phyloP scores from a whole-genome alignment of 2,113 vertebrate species.

The Rhineura floridana region DNA sequence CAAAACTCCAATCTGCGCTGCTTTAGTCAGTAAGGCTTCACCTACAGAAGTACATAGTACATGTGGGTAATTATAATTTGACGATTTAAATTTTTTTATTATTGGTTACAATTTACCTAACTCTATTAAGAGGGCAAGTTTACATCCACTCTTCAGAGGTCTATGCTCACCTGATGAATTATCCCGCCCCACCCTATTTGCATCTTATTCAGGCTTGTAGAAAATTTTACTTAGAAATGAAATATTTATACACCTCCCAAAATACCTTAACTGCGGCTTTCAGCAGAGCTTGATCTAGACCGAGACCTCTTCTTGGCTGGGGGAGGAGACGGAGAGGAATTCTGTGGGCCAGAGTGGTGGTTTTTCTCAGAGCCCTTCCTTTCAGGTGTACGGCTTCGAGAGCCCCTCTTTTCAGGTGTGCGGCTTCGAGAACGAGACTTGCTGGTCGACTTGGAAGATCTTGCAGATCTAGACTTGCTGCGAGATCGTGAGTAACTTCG shows the following conservation, averaged over 20 bases:
- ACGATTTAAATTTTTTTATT: constrained; percentile 49
- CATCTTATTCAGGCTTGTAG: constrained; percentile 68
- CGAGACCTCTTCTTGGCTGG: constrained; percentile 75
- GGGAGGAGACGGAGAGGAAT: constrained; percentile 71
- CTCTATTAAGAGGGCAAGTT: constrained; percentile 66
- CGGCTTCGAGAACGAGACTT: constrained; percentile 68
- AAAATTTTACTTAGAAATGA: constrained; percentile 69
- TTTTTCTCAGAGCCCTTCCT: constrained; percentile 75
- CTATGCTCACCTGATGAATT: constrained; percentile 60
- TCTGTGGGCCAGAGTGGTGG: constrained; percentile 67
- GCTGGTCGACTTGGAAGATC: constrained; percentile 57
- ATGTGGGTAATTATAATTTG: constrained; percentile 69
- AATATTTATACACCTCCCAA: constrained; percentile 57
- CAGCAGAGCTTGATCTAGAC: constrained; percentile 75
- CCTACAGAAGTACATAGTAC: constrained; percentile 66
- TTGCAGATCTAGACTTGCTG: constrained; percentile 68
- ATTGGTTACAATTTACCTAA: constrained; percentile 54
- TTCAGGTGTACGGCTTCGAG: constrained; percentile 72
- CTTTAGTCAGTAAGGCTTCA: constrained; percentile 71
- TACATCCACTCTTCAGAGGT: constrained; percentile 59
- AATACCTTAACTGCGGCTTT: constrained; percentile 74
- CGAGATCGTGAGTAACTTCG: constrained; percentile 77
- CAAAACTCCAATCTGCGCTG: constrained; percentile 60
- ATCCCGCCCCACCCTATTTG: constrained; percentile 55
- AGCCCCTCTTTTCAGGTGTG: constrained; percentile 74